Conservation (phyloP, 2,113 vertebrate genomes). For the Dryoscopus gambensis region DNA sequence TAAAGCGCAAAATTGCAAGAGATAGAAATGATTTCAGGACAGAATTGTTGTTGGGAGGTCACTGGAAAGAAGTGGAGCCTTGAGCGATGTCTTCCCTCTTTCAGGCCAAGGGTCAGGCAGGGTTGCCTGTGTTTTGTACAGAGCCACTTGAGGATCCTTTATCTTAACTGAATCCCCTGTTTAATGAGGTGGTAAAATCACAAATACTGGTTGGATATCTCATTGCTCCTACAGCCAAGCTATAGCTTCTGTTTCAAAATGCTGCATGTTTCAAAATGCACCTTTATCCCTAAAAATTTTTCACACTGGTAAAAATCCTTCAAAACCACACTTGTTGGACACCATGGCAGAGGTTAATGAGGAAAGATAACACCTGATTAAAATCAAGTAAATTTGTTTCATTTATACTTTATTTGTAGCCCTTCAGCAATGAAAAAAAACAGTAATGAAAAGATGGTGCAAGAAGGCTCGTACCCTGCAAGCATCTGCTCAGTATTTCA, state of each 20-base stretch:
- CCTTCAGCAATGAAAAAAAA: not conserved
- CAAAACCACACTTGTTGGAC: not conserved
- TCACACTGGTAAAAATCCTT: not conserved
- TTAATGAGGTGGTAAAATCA: not conserved
- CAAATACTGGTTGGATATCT: not conserved
- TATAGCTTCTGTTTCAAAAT: not conserved
- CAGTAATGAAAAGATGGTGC: too few species aligned
- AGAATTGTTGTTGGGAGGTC: not conserved
- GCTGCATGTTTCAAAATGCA: not conserved
- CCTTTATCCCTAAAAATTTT: not conserved
- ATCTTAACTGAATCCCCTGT: not conserved
- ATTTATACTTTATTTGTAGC: not conserved
- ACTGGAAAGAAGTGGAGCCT: not conserved
- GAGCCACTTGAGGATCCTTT: not conserved
- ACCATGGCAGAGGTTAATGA: not conserved
- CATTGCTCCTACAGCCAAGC: not conserved
- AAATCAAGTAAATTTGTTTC: not conserved
- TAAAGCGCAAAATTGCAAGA: not conserved
- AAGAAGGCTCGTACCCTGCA: not conserved
- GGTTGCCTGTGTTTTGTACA: not conserved
- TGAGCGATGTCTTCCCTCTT: not conserved
- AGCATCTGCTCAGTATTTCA: not conserved
- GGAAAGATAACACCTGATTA: not conserved
- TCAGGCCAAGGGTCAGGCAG: not conserved
- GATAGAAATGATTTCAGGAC: slow-evolving; percentile 6